Evolutionary conservation across 2,888 invertebrate species (phyloP), one percentile per base, ranked within the genome.

Genomic region (Pseudeuparius sepicola): DNA sequence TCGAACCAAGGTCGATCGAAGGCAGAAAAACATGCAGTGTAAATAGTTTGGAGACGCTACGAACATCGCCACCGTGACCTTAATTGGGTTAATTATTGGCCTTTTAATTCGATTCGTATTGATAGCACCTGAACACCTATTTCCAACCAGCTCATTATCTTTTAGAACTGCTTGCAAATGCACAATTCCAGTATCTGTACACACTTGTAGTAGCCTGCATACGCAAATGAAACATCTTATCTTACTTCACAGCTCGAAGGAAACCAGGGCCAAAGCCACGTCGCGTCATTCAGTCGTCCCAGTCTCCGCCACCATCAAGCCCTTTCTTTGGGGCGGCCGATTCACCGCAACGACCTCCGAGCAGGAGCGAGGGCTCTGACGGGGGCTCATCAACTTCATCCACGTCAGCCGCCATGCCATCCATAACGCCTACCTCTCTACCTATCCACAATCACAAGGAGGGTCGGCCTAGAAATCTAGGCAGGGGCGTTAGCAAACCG

Each of bases 401-500:
- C 4, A 55, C 53, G 9, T 51, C 50, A 20, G 46, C 45, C 25
- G 15, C 31, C 5, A 20, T 31, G 20, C 9, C 7, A 4, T 44
- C 47, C 26, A 44, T 49, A 11, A 38, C 45, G 13, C 41, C 43
- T n/a, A 44, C 45, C 4, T 7, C 15, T 6, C 20, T 30, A 31
- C 39, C 14, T 20, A 31, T 4, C 29, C 46, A 47, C 4, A 59
- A 56, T 47, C 59, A 61, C 43, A 78, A 86, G 42, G 87, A 87
- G 55, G 83, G 85, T 3, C 64, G 87, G 17, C 86, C 87, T 1
- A 70, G 87, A 6, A 87, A 88, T 63, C 68, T 88, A 14, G 88
- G 88, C 14, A 72, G 87, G 4, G 88, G 88, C 0, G 85, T 87
- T 13, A 86, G 86, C 51, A 87, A 87, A 59, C 88, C 88, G 42